Conservation (phyloP, 2,888 invertebrate species). For the Pristionchus japonicus region DNA sequence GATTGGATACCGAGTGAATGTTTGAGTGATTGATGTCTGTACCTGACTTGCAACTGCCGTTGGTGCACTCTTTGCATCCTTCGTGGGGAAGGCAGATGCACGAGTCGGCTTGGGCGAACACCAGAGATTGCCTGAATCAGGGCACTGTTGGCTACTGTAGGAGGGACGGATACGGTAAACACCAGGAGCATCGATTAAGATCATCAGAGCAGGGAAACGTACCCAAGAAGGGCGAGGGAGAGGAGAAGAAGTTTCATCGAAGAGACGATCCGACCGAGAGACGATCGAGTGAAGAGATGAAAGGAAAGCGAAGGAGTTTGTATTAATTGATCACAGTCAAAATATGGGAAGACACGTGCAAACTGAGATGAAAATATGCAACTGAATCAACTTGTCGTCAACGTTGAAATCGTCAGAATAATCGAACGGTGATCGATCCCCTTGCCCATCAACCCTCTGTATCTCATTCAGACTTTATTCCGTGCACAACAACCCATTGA, state of each 20-base stretch:
- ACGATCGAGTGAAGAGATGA: not conserved
- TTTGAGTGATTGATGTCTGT: too few relatives aligned
- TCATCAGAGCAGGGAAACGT: not conserved
- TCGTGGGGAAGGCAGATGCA: too few relatives aligned
- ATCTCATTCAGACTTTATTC: not conserved
- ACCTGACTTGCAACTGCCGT: too few relatives aligned
- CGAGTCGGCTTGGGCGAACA: too few relatives aligned
- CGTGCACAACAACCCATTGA: not conserved
- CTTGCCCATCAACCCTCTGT: not conserved
- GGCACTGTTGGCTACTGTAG: not conserved
- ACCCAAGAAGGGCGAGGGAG: not conserved
- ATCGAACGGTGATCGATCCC: too few relatives aligned
- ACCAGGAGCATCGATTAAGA: not conserved
- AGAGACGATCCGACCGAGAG: not conserved
- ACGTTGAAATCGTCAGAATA: too few relatives aligned
- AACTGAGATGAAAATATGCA: too few relatives aligned
- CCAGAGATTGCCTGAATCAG: not conserved
- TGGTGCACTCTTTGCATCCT: too few relatives aligned
- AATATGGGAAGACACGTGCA: too few relatives aligned
- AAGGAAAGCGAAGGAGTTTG: not conserved
- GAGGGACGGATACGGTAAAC: not conserved
- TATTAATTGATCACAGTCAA: not conserved
- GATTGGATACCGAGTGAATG: too few relatives aligned
- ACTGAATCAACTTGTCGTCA: too few relatives aligned
- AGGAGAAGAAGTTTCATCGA: slow-evolving; percentile 3